A percentile compares a stretch with the other conserved stretches of the same genome.
Evolutionary conservation across 2,113 vertebrate genomes (phyloP).

Genomic region (Hemicordylus capensis): DNA sequence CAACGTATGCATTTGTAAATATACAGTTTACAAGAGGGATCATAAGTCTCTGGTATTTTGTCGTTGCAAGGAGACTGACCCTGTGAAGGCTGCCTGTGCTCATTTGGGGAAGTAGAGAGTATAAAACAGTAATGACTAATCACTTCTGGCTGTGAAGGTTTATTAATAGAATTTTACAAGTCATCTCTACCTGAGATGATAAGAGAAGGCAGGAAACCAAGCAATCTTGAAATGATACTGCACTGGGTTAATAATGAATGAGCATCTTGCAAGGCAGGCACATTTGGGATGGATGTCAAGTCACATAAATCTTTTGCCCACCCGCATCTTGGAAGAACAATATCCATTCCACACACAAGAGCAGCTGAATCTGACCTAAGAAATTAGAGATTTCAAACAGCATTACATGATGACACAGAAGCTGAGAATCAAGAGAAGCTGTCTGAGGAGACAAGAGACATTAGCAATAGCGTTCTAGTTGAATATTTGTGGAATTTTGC

Average conservation of each 20-base stretch:
- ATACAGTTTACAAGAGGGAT: not conserved
- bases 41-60: not conserved
- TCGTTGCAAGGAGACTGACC: not conserved
- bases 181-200: not conserved
- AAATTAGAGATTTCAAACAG: slow-evolving; percentile 2
- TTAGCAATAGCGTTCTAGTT: not conserved
- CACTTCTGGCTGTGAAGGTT: not conserved
- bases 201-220: not conserved
- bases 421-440: not conserved
- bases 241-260: slow-evolving; percentile 7
- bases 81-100: not conserved
- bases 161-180: slow-evolving; percentile 5
- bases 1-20: not conserved
- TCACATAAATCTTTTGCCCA: not conserved
- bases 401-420: not conserved
- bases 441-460: not conserved
- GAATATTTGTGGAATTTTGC: not conserved
- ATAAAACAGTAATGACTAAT: not conserved
- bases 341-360: not conserved
- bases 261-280: not conserved
- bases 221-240: not conserved
- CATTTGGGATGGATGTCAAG: not conserved
- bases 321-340: not conserved
- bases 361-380: not conserved
- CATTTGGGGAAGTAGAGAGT: not conserved